Conservation (phyloP, 2,797 vertebrate genomes). For the Enteromius argenteus region DNA sequence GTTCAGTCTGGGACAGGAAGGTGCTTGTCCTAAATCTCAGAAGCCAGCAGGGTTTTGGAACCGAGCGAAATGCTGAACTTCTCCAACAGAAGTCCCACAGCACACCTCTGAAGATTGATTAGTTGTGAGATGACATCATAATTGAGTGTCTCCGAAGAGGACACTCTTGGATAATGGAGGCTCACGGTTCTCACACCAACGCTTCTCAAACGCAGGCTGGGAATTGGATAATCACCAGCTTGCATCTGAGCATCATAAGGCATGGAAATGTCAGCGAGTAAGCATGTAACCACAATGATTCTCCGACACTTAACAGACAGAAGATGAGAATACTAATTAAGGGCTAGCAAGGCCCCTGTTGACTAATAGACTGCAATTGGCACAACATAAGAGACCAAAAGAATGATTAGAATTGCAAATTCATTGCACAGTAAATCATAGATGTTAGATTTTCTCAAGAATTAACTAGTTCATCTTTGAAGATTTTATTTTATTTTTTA, state of each 20-base stretch:
- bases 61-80: not conserved
- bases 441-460: slow-evolving; percentile 13
- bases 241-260: slow-evolving; percentile 56
- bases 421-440: slow-evolving; percentile 27
- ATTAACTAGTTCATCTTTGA: slow-evolving; percentile 29
- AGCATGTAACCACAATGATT: slow-evolving; percentile 57
- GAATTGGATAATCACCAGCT: slow-evolving; percentile 54
- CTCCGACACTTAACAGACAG: slow-evolving; percentile 53
- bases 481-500: not conserved
- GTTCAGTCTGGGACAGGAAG: not conserved
- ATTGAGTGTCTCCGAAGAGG: slow-evolving; percentile 47
- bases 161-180: slow-evolving; percentile 40
- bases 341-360: slow-evolving; percentile 43
- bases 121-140: slow-evolving; percentile 40
- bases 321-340: slow-evolving; percentile 56
- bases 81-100: slow-evolving; percentile 16
- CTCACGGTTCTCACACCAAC: slow-evolving; percentile 13
- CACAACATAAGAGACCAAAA: slow-evolving; percentile 46
- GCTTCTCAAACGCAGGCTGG: slow-evolving; percentile 36
- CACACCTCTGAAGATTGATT: slow-evolving; percentile 22
- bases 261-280: slow-evolving; percentile 55
- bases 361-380: slow-evolving; percentile 49
- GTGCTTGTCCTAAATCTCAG: not conserved
- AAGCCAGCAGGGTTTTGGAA: not conserved
- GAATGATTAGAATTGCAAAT: slow-evolving; percentile 51